Base-by-base conservation (phyloP, 2,888 invertebrate genomes). In the Melinaea marsaeus region DNA sequence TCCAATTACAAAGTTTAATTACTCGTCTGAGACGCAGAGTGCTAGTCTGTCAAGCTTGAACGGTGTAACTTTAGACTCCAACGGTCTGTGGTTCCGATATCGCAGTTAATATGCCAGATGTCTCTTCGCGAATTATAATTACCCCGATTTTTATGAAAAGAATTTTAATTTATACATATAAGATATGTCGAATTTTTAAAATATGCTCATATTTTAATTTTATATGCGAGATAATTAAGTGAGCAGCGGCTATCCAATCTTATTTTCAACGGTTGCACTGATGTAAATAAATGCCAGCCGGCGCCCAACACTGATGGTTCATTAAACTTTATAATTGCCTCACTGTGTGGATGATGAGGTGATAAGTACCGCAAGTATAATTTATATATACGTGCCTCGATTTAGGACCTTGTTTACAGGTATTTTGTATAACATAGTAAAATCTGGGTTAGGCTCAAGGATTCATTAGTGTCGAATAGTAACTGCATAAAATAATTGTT, bases 1-100 rank as follows among this genome's bases (percentile, higher is more conserved):
- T 76, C 78, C 79, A 81, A 81, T 81, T 81, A 81, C 73, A 79
- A 81, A 81, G 77, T 81, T 81, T 79, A 79, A 81, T 81, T 80
- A 79, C 79, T 76, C 75, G 74, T 73, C 75, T 74, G 65, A 67
- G 51, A 66, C 42, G 72, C 63, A 65, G 58, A 66, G 67, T 63
- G 61, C 66, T 62, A 58, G 69, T 60, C 66, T 69, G 70, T 71
- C 67, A 65, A 61, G 63, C 62, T 57, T 57, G 59, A 63, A 65
- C 62, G 61, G 64, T 64, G 66, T 64, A 64, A 68, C 66, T 68
- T 71, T 51, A 32, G 9, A 32, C 22, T 51, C 11, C 51, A 37
- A 37, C 13, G 13, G 51, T 32, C 22, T 32, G 51, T 51, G 32
- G 51, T 9, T 32, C 32, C 32, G 32, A 51, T 42, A 42, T 32